A percentile compares a stretch with the other conserved stretches of the same genome.
These are phyloP conservation scores for Tapirus terrestris DNA, from an alignment of 2,113 vertebrate species.

Conservation along the genomic window DNA sequence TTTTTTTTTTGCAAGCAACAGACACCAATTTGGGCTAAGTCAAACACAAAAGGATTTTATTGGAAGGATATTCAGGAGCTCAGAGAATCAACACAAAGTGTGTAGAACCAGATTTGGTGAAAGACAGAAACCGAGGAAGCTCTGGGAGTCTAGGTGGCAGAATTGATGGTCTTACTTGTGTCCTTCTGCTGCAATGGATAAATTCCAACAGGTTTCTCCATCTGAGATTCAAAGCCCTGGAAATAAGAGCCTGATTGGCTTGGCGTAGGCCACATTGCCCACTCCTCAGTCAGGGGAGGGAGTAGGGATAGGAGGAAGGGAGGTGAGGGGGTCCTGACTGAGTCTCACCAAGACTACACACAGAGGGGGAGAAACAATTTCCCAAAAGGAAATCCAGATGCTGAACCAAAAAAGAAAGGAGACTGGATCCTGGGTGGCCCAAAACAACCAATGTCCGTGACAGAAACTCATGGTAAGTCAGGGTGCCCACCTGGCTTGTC, in stretches of 20 bases:
- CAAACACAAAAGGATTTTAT: not conserved
- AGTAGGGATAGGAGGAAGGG: too few relatives aligned
- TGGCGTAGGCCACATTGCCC: not conserved
- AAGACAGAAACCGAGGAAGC: not conserved
- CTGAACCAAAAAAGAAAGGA: not conserved
- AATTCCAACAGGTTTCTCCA: not conserved
- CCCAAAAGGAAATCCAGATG: not conserved
- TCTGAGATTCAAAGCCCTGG: not conserved
- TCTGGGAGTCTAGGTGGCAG: not conserved
- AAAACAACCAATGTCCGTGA: fast-evolving
- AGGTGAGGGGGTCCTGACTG: not conserved
- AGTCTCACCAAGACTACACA: not conserved
- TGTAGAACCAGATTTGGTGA: not conserved
- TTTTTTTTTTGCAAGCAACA: not conserved
- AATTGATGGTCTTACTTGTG: not conserved
- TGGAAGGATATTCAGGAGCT: not conserved
- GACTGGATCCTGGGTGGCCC: not conserved
- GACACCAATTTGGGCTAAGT: not conserved
- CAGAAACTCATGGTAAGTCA: not conserved
- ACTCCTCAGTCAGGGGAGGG: not conserved
- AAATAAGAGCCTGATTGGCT: not conserved
- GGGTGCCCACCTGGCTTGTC: not conserved
- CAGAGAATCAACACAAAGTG: not conserved
- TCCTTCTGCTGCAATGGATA: not conserved
- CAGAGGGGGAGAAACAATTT: not conserved